Base-by-base conservation (phyloP, 2,888 invertebrate species). In the Schizaphis graminum region DNA sequence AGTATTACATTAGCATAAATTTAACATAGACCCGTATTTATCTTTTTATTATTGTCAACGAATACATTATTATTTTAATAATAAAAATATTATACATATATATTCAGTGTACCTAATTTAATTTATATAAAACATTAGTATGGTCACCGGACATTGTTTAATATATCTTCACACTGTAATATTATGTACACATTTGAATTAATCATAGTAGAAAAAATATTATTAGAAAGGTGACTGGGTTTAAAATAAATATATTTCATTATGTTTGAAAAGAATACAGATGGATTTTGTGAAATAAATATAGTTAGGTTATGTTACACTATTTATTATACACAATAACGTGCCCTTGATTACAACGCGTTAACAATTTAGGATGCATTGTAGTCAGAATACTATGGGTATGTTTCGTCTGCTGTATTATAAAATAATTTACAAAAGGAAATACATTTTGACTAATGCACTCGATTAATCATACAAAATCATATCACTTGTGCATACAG, bases 371-470 rank as follows among this genome's bases (percentile, higher is more conserved):
- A 91, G 86, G 28, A 57, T 86, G 86, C 53, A 91, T 91, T 91
- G 91, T 91, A 91, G 57, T 86, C 57, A 16, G 53, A 86, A 41
- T 57, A 57, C 86, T 86, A n/a, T 86, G 57, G 47, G 47, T 26
- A 86, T n/a, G 91, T 57, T 91, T 86, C 57, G 85, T 91, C 85
- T 44, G 91, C 57, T 47, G 47, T 35, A 47, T 86, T 91, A 86
- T 91, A 86, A 86, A 91, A 91, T 47, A 35, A 44, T 86, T 57
- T 24, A 91, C 91, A 86, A 91, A 91, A 91, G 91, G 86, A 86
- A 91, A 91, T 57, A 61, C 91, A 47, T 86, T 57, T 91, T 91
- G 86, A 91, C 91, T 91, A 85, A 91, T 85, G 85, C 85, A 85
- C 44, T 91, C 91, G 86, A 91, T 91, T 91, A 91, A 86, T 91